A percentile compares a stretch with the other conserved stretches of the same genome.
Evolutionary conservation across 2,797 vertebrate genomes (phyloP).

Genomic region (Amphiprion clarkii): DNA sequence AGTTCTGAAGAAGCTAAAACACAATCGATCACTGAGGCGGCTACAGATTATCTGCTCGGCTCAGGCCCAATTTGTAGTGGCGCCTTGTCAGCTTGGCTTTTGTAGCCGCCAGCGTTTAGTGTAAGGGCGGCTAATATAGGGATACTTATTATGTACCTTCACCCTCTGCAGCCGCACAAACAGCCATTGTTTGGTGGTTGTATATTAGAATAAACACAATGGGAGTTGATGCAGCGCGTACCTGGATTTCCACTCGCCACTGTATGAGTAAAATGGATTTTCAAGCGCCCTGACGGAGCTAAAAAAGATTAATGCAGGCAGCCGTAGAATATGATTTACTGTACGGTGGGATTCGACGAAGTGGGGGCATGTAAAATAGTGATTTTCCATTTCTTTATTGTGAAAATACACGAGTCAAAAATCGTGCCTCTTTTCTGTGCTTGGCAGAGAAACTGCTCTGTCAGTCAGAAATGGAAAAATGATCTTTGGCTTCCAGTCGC

Average conservation of each 20-base stretch:
- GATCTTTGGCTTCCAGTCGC: slow-evolving; percentile 7
- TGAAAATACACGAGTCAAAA: slow-evolving; percentile 24
- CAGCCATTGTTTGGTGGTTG: slow-evolving; percentile 41
- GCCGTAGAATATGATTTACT: slow-evolving; percentile 43
- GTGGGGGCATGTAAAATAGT: slow-evolving; percentile 42
- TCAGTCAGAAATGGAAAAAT: slow-evolving; percentile 39
- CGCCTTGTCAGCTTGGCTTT: slow-evolving; percentile 32
- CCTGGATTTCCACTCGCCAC: slow-evolving; percentile 42
- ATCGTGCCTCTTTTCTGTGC: background rate
- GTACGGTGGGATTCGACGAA: slow-evolving; percentile 28
- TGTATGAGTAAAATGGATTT: slow-evolving; percentile 41
- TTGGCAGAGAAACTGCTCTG: slow-evolving; percentile 34
- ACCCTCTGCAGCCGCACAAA: slow-evolving; percentile 13
- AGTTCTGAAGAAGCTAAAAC: background rate
- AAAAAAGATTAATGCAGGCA: slow-evolving; percentile 52
- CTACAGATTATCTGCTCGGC: slow-evolving; percentile 30
- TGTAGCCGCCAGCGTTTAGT: slow-evolving; percentile 31
- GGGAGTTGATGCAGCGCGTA: slow-evolving; percentile 30
- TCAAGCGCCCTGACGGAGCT: slow-evolving; percentile 15
- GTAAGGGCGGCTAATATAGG: slow-evolving; percentile 45
- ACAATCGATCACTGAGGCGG: slow-evolving; percentile 11
- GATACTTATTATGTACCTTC: slow-evolving; percentile 42
- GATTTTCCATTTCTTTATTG: slow-evolving; percentile 47
- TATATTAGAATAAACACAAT: slow-evolving; percentile 42
- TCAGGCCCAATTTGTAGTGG: slow-evolving; percentile 41